Evolutionary conservation across 2,797 vertebrate genomes (phyloP).

Genomic region (Acanthornis magna): DNA sequence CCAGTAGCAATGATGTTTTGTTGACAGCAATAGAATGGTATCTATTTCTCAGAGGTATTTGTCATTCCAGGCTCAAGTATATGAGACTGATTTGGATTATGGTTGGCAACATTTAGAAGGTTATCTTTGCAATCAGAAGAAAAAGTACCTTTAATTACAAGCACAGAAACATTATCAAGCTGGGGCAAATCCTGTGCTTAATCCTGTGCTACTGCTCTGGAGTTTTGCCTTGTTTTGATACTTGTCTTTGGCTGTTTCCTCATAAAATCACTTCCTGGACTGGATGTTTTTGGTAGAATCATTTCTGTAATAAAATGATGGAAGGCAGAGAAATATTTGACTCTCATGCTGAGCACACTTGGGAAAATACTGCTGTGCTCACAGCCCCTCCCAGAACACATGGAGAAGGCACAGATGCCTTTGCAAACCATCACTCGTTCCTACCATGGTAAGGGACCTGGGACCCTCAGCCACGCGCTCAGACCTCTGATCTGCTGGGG

Average conservation of each 20-base stretch:
- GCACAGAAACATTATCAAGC: background rate
- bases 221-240: background rate
- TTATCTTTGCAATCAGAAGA: conserved; percentile 12
- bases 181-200: background rate
- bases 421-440: background rate
- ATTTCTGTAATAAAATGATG: background rate
- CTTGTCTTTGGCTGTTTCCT: background rate
- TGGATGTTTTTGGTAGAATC: background rate
- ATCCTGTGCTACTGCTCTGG: background rate
- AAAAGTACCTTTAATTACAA: background rate
- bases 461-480: background rate
- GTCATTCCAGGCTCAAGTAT: background rate
- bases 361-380: background rate
- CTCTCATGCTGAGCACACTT: background rate
- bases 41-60: background rate
- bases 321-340: background rate
- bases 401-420: background rate
- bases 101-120: background rate
- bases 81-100: background rate
- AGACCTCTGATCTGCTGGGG: background rate
- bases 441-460: background rate
- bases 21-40: background rate
- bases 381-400: fast-evolving
- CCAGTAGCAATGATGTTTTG: background rate
- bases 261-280: background rate